A percentile compares a stretch with the other conserved stretches of the same genome.
phyloP scores from a whole-genome alignment of 2,113 vertebrate species.

The Pygoscelis antarcticus region DNA sequence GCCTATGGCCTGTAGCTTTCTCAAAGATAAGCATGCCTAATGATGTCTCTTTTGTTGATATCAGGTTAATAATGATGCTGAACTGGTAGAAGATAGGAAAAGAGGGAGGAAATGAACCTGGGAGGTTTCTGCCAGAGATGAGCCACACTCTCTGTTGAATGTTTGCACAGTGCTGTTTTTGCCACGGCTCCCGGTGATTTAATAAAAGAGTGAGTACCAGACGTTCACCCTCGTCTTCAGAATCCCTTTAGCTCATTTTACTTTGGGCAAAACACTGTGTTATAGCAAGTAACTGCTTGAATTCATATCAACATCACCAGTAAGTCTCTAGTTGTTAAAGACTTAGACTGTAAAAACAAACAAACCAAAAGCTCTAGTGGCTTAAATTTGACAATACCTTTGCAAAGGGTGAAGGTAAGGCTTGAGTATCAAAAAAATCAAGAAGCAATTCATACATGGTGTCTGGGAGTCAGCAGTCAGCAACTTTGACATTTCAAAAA shows the following conservation, averaged over 20 bases:
- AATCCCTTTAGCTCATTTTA: background rate
- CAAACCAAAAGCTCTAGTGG: background rate
- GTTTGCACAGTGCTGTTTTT: background rate
- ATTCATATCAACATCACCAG: background rate
- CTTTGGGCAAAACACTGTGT: background rate
- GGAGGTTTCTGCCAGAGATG: background rate
- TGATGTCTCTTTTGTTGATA: background rate
- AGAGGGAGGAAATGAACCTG: background rate
- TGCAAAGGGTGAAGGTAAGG: background rate
- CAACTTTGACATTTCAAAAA: background rate
- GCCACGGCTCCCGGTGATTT: fast-evolving
- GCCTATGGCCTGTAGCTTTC: background rate
- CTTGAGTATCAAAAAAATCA: background rate
- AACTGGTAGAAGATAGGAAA: background rate
- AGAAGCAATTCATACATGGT: background rate
- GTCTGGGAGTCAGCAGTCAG: background rate
- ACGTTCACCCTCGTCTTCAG: background rate
- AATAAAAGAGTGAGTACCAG: background rate
- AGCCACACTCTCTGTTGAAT: background rate
- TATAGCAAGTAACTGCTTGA: background rate
- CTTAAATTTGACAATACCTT: background rate
- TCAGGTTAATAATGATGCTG: background rate
- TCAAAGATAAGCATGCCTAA: background rate
- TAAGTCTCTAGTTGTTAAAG: background rate
- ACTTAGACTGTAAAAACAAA: background rate